Percentiles rank a stretch among this genome's conserved stretches.
phyloP scores from a whole-genome alignment of 2,797 vertebrate genomes.

The Botia almorhae region DNA sequence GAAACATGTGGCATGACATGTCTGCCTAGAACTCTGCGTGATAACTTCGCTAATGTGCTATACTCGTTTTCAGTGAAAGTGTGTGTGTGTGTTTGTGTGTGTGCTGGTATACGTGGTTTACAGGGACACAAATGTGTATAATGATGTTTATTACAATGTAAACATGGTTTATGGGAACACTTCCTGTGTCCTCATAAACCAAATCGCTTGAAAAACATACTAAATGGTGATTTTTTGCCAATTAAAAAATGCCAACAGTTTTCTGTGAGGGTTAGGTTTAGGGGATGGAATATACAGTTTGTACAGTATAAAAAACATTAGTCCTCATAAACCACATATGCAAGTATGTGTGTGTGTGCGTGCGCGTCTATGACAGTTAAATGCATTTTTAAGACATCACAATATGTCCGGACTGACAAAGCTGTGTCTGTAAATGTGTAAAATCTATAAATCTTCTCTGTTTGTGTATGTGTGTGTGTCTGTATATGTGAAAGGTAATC shows the following conservation, averaged over 20 bases:
- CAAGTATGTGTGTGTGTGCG: slow-evolving; percentile 48
- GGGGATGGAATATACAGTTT: too few species aligned
- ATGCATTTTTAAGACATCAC: slow-evolving; percentile 11
- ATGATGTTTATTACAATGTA: too few species aligned
- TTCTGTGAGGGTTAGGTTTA: too few species aligned
- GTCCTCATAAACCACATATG: too few species aligned
- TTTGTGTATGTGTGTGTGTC: slow-evolving; percentile 26
- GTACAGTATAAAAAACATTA: too few species aligned
- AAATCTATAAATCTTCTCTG: slow-evolving; percentile 27
- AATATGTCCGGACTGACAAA: slow-evolving; percentile 9
- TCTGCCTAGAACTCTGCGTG: slow-evolving; percentile 52
- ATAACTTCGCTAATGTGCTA: slow-evolving; percentile 57
- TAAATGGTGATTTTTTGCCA: too few species aligned
- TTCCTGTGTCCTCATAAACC: too few species aligned
- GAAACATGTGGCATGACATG: slow-evolving; percentile 80
- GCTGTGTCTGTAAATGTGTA: slow-evolving; percentile 14
- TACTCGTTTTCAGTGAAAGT: slow-evolving; percentile 69
- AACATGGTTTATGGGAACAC: too few species aligned
- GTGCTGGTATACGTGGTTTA: too few species aligned
- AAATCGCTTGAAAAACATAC: too few species aligned
- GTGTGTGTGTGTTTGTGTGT: slow-evolving; percentile 22
- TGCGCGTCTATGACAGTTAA: slow-evolving; percentile 22
- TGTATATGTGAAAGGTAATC: slow-evolving; percentile 43
- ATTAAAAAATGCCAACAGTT: too few species aligned
- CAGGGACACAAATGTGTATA: too few species aligned